These are phyloP conservation scores for Myotis planiceps DNA, from an alignment of 2,797 vertebrate genomes.

Conservation along the genomic window DNA sequence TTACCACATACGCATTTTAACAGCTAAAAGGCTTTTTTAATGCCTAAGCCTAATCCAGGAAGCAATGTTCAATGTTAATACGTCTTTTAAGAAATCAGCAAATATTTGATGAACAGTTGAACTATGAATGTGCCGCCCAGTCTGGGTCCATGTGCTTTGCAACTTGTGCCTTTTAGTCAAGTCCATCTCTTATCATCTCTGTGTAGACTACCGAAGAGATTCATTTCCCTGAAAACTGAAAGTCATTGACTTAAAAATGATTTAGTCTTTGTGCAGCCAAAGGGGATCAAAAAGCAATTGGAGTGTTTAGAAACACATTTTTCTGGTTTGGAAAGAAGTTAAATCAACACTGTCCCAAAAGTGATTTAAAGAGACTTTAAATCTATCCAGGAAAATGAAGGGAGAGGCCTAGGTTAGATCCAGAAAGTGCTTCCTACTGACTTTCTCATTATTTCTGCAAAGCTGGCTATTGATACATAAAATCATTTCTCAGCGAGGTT, in stretches of 20 bases:
- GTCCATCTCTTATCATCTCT: background rate
- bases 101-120: background rate
- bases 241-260: background rate
- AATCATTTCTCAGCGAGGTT: background rate
- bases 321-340: constrained; percentile 25
- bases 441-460: constrained; percentile 28
- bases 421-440: constrained; percentile 13
- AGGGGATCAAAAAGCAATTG: background rate
- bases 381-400: constrained; percentile 13
- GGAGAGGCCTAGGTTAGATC: background rate
- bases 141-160: background rate
- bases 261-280: background rate
- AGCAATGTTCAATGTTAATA: constrained; percentile 15
- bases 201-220: background rate
- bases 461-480: background rate
- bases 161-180: background rate
- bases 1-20: background rate
- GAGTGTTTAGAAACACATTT: constrained; percentile 35
- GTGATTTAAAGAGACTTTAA: background rate
- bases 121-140: background rate
- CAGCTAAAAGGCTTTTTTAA: background rate
- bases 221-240: constrained; percentile 15
- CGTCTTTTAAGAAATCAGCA: constrained; percentile 35
- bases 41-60: background rate
- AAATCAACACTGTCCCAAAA: background rate